Percentiles rank a stretch among this genome's conserved stretches.
These are phyloP conservation scores for Oryzias javanicus DNA, from an alignment of 2,113 vertebrate species.

Conservation along the genomic window DNA sequence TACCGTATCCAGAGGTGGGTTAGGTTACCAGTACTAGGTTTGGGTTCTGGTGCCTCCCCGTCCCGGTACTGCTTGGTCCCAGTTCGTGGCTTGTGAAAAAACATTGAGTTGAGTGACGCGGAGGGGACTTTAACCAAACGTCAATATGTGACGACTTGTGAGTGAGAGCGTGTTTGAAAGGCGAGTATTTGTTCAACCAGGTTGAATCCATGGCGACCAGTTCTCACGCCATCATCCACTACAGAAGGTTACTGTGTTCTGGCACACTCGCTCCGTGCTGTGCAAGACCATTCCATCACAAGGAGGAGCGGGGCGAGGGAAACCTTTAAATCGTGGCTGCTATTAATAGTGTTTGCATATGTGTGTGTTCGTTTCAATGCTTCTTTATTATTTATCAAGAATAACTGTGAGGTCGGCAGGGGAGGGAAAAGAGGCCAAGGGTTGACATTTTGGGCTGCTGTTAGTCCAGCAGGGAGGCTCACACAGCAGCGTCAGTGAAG, in stretches of 20 bases:
- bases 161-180: not conserved
- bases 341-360: slow-evolving; percentile 8
- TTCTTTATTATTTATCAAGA: slow-evolving; percentile 54
- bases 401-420: slow-evolving; percentile 47
- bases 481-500: slow-evolving; percentile 34
- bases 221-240: slow-evolving; percentile 23
- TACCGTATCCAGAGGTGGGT: too few species aligned
- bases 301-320: slow-evolving; percentile 5
- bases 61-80: too few species aligned
- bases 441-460: slow-evolving; percentile 58
- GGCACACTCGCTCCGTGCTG: slow-evolving; percentile 15
- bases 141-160: too few species aligned
- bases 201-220: slow-evolving; percentile 39
- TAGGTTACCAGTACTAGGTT: too few species aligned
- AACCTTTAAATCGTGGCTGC: slow-evolving; percentile 4
- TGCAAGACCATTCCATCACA: slow-evolving; percentile 26
- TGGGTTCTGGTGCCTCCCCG: too few species aligned
- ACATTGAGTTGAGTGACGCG: too few species aligned
- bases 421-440: slow-evolving; percentile 30
- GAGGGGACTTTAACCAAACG: too few species aligned
- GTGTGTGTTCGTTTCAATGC: slow-evolving; percentile 12
- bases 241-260: slow-evolving; percentile 20
- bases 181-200: slow-evolving; percentile 29
- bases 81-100: too few species aligned
- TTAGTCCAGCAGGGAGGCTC: slow-evolving; percentile 43